Base-by-base conservation (phyloP, 2,797 vertebrate species). In the Aratinga solstitialis region DNA sequence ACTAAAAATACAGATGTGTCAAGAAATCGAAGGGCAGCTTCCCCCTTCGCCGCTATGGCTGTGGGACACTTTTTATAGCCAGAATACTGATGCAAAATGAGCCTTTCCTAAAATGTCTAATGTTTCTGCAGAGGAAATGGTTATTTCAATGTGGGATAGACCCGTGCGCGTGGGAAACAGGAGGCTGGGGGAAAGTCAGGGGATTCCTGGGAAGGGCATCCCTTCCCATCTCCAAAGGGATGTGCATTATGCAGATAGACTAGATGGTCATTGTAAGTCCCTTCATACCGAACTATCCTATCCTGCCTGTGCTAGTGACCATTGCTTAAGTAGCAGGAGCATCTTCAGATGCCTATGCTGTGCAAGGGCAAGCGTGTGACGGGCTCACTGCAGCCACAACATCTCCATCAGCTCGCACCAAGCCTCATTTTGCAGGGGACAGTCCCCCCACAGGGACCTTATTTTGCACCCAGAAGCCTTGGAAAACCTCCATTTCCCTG, bases 1-100 rank as follows among this genome's bases (percentile, higher is more conserved):
- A 56, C 80, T 42, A 4, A 71, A 89, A 95, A 84, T 24, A 26
- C 95, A 96, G 94, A 94, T 91, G 89, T 91, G 73, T 51, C 87
- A 30, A 54, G 81, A 61, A 75, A 92, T 9, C 0, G 2, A 87
- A 81, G 84, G 69, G 58, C 6, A 3, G 62, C 84, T 93, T 85
- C 10, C 79, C 56, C 69, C 72, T 81, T 66, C 30, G 0, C 66
- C 3, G 1, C 69, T 58, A 1, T 1, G 18, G 29, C 4, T 42
- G 53, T 27, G 76, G 82, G 61, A 75, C 81, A 86, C 84, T n/a
- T 95, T 95, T 89, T 73, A 75, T 66, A 69, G 84, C 53, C 87
- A 26, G 8, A 87, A 75, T 18, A 74, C 29, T 54, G 53, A 85
- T 47, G 62, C 54, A 29, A 91, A 89, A 77, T 1, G 26, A 96